These are phyloP conservation scores for Coenonympha arcania DNA, from an alignment of 2,888 invertebrate species.

Conservation along the genomic window DNA sequence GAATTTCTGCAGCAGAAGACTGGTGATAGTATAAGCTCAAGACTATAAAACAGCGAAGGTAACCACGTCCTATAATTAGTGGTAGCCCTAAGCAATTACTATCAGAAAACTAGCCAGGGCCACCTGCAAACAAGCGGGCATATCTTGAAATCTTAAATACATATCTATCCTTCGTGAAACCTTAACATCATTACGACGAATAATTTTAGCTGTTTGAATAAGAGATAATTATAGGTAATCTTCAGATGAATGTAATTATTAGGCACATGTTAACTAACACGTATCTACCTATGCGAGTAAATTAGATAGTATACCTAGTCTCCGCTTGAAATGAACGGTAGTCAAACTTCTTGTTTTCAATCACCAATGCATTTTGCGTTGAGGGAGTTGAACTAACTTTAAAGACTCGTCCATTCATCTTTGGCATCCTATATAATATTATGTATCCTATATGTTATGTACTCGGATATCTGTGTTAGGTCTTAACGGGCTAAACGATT, in stretches of 20 bases:
- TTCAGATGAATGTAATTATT: neutral
- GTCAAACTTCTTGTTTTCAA: no score
- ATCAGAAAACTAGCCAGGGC: conserved; percentile 21
- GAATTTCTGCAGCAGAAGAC: neutral
- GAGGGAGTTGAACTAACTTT: no score
- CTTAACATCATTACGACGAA: conserved; percentile 14
- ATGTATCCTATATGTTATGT: no score
- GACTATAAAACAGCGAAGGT: neutral
- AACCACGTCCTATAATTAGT: conserved; percentile 3
- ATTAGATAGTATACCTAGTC: no score
- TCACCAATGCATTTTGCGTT: no score
- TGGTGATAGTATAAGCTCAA: neutral
- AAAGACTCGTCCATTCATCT: no score
- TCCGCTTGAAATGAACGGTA: no score
- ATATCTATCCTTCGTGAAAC: conserved; percentile 20
- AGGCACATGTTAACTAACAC: no score
- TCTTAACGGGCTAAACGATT: no score
- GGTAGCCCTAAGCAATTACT: conserved; percentile 14
- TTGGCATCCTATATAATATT: no score
- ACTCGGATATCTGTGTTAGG: no score
- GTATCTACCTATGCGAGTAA: no score
- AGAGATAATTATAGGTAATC: conserved; percentile 4
- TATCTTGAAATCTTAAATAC: conserved; percentile 26
- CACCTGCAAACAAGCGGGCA: conserved; percentile 20
- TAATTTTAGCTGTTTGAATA: conserved; percentile 5